phyloP scores from a whole-genome alignment of 2,888 invertebrate genomes.

The Callimorpha dominula region DNA sequence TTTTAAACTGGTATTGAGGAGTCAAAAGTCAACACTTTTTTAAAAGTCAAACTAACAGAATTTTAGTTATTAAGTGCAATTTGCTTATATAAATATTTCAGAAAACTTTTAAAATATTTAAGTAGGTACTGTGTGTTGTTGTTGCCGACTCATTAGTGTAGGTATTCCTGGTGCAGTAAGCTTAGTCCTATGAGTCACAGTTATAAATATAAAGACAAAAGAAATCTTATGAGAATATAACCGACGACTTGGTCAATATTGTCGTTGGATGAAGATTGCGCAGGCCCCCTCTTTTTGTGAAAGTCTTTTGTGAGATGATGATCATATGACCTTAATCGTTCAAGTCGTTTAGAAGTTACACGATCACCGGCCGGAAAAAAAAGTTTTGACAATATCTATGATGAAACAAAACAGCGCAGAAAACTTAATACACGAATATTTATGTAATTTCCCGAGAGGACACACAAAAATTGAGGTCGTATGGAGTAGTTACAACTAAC shows the following conservation, averaged over 20 bases:
- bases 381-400: background rate
- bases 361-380: background rate
- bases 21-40: too few species aligned
- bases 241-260: background rate
- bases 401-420: constrained; percentile 28
- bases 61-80: too few species aligned
- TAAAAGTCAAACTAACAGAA: too few species aligned
- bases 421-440: constrained; percentile 49
- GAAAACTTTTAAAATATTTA: background rate
- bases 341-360: background rate
- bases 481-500: constrained; percentile 57
- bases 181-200: background rate
- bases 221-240: background rate
- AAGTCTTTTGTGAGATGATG: background rate
- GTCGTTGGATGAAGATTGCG: background rate
- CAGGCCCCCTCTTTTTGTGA: background rate
- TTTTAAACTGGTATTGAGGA: too few species aligned
- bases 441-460: constrained; percentile 68
- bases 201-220: background rate
- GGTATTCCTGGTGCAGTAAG: background rate
- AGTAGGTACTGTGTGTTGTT: background rate
- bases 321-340: background rate
- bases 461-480: constrained; percentile 67
- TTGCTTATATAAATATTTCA: background rate
- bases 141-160: background rate